A percentile compares a stretch with the other conserved stretches of the same genome.
phyloP scores from a whole-genome alignment of 2,113 vertebrate species.

The Alosa alosa region DNA sequence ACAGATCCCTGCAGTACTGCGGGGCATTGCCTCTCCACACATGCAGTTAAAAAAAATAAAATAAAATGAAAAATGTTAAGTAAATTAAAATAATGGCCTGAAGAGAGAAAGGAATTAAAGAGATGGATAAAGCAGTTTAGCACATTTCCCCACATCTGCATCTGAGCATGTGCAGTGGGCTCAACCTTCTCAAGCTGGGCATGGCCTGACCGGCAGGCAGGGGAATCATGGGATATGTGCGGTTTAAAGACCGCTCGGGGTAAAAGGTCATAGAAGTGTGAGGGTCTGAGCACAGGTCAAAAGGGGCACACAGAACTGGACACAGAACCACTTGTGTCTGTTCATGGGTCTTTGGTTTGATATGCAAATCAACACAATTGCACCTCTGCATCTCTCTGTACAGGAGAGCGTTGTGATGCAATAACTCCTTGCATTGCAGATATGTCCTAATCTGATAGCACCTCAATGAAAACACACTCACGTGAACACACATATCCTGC shows the following conservation, averaged over 20 bases:
- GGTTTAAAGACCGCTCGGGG: background rate
- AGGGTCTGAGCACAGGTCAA: background rate
- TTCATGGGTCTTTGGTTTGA: background rate
- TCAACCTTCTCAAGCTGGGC: background rate
- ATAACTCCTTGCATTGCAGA: background rate
- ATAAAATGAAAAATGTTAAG: background rate
- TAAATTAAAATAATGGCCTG: conserved; percentile 7
- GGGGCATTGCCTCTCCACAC: conserved; percentile 1
- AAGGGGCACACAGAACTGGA: background rate
- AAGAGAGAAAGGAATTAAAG: background rate
- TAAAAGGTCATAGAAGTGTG: background rate
- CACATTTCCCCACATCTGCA: background rate
- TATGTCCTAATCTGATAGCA: conserved; percentile 1
- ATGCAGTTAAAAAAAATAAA: background rate
- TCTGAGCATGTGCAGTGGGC: background rate
- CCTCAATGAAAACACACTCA: background rate
- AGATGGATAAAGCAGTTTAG: background rate
- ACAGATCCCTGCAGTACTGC: background rate
- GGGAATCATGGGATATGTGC: conserved; percentile 24
- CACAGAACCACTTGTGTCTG: background rate
- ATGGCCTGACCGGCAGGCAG: conserved; percentile 46
- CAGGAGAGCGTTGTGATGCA: background rate
- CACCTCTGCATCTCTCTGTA: background rate
- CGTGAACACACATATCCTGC: background rate
- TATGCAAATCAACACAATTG: background rate